Evolutionary conservation across 2,113 vertebrate genomes (phyloP).

Genomic region (Passer montanus): DNA sequence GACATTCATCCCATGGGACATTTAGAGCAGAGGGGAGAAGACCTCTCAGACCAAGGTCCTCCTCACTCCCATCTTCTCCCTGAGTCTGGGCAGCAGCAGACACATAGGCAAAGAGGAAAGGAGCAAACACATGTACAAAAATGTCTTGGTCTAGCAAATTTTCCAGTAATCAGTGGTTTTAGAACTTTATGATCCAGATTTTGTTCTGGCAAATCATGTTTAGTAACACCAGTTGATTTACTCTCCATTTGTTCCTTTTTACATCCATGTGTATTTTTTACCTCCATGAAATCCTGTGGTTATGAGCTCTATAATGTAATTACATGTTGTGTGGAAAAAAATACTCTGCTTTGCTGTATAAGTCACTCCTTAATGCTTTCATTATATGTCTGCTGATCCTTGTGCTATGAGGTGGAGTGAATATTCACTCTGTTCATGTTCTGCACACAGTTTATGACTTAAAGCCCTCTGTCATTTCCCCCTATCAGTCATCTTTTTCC

Average conservation of each 20-base stretch:
- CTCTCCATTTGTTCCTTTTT: not conserved
- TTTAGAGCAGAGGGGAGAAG: not conserved
- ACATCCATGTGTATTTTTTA: constrained; percentile 6
- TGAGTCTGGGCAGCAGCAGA: not conserved
- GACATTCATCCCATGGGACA: not conserved
- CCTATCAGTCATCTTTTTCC: not conserved
- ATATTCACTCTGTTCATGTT: not conserved
- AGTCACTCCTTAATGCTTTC: constrained; percentile 12
- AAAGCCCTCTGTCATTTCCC: constrained; percentile 7
- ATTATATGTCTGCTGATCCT: not conserved
- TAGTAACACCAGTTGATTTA: not conserved
- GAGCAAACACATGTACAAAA: not conserved
- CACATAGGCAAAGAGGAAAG: not conserved
- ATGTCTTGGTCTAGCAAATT: not conserved
- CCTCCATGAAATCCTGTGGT: constrained; percentile 30
- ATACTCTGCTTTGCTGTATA: not conserved
- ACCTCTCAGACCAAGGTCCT: not conserved
- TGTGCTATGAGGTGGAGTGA: not conserved
- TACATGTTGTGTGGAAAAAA: constrained; percentile 3
- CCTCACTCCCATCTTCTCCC: not conserved
- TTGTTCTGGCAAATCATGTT: not conserved
- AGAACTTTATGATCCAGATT: not conserved
- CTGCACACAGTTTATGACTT: not conserved
- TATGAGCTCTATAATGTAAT: not conserved
- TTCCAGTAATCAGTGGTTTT: constrained; percentile 21